These are phyloP conservation scores for Echinops telfairi DNA, from an alignment of 2,113 vertebrate species.

Conservation along the genomic window DNA sequence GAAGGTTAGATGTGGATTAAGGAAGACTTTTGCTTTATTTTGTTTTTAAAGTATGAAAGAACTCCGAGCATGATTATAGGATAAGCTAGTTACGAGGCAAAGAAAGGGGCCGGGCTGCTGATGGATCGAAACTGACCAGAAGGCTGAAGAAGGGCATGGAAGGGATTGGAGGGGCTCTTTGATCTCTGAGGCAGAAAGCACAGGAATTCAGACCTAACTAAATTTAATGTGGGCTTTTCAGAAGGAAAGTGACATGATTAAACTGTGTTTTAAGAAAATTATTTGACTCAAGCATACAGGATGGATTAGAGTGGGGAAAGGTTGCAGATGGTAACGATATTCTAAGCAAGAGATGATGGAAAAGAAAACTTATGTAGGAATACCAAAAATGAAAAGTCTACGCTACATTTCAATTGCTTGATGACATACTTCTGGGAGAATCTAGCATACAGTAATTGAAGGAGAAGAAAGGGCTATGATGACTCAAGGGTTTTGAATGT, in stretches of 20 bases:
- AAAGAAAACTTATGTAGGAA: slow-evolving; percentile 63
- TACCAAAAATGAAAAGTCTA: slow-evolving; percentile 64
- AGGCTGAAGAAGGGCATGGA: slow-evolving; percentile 15
- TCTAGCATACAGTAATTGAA: slow-evolving; percentile 40
- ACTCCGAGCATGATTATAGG: slow-evolving; percentile 56
- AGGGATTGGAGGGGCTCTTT: slow-evolving; percentile 1
- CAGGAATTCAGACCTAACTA: slow-evolving; percentile 62
- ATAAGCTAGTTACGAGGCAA: slow-evolving; percentile 6
- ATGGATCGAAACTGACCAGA: not conserved
- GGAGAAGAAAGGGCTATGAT: slow-evolving; percentile 62
- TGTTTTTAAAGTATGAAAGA: slow-evolving; percentile 47
- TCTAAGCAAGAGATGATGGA: slow-evolving; percentile 62
- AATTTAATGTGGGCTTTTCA: slow-evolving; percentile 58
- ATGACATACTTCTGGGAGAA: slow-evolving; percentile 61
- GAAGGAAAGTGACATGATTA: slow-evolving; percentile 60
- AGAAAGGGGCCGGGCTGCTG: not conserved
- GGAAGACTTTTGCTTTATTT: slow-evolving; percentile 17
- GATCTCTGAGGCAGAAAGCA: slow-evolving; percentile 16
- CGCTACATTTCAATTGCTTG: slow-evolving; percentile 50
- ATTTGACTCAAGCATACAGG: slow-evolving; percentile 63
- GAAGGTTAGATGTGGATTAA: not conserved
- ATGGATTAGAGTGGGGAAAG: slow-evolving; percentile 30
- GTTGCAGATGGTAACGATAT: slow-evolving; percentile 37
- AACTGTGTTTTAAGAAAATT: slow-evolving; percentile 78
- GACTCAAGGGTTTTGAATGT: slow-evolving; percentile 52